Base-by-base conservation (phyloP, 1,140 invertebrate species). In the Cotesia vestalis region DNA sequence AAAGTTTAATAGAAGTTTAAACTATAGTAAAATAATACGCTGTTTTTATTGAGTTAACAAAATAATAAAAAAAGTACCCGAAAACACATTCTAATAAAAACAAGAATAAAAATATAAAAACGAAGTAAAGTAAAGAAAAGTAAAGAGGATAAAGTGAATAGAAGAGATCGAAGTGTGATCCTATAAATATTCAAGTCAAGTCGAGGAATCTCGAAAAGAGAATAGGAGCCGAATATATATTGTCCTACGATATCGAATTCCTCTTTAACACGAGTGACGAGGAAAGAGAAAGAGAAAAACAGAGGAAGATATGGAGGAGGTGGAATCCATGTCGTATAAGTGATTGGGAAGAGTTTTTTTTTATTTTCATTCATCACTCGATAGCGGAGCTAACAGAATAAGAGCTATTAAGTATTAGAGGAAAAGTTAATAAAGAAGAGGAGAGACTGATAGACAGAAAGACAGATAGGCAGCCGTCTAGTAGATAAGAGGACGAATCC, bases 401-500 rank as follows among this genome's bases (percentile, higher is more conserved):
- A 57, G 53, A 57, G 53, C 53, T 57, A 17, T 57, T 20, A n/a
- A 14, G 17, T 20, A 14, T 17, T 17, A 57, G 53, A 20, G n/a
- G 12, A 57, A 40, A 9, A 66, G 4, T 17, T 2, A 40, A 40
- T 6, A 66, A 17, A 66, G 27, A 27, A 27, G 27, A 27, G 27
- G 27, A 27, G 27, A 27, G 1, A 27, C 27, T 11, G 17, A n/a
- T 12, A 36, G 27, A 59, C 5, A 53, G n/a, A 6, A 60, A 59
- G 27, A 35, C 27, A 27, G 27, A 27, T 27, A 60, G 67, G 14
- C 60, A 60, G 46, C 20, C 11, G 52, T 55, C 12, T 46, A 38
- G 17, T 35, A 40, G 57, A 55, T 34, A 68, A 51, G 52, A 17
- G 72, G 76, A 69, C 75, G 79, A 78, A 72, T 63, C 71, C 71